phyloP scores from a whole-genome alignment of 1,140 invertebrate species.

The Batillaria attramentaria region DNA sequence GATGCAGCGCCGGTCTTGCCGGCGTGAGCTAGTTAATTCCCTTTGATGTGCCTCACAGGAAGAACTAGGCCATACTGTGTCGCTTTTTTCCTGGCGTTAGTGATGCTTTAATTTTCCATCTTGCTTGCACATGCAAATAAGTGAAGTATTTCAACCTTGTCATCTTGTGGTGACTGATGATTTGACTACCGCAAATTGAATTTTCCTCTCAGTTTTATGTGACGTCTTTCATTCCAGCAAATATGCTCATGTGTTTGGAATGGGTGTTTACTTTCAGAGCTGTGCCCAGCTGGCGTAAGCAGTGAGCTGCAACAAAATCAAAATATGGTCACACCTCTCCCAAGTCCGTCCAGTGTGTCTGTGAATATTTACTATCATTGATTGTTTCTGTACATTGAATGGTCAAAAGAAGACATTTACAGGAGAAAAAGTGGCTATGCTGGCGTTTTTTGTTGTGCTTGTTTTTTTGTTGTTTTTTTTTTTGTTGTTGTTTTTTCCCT shows the following conservation, averaged over 20 bases:
- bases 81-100: no score
- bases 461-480: no score
- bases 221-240: not conserved
- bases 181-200: not conserved
- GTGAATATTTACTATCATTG: no score
- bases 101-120: not conserved
- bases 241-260: not conserved
- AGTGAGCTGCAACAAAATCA: no score
- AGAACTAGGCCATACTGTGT: not conserved
- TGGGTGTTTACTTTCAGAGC: conserved; percentile 35
- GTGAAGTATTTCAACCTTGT: not conserved
- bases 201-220: not conserved
- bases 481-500: no score
- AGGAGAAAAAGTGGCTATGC: no score
- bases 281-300: conserved; percentile 44
- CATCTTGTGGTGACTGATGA: not conserved
- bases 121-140: not conserved
- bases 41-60: not conserved
- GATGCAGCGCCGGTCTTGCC: not conserved
- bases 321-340: no score
- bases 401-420: no score
- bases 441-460: no score
- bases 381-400: no score
- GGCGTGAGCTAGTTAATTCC: no score
- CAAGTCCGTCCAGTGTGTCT: no score